These are phyloP conservation scores for Hypsibius dujardini DNA, from an alignment of 1,140 invertebrate species.

Conservation along the genomic window DNA sequence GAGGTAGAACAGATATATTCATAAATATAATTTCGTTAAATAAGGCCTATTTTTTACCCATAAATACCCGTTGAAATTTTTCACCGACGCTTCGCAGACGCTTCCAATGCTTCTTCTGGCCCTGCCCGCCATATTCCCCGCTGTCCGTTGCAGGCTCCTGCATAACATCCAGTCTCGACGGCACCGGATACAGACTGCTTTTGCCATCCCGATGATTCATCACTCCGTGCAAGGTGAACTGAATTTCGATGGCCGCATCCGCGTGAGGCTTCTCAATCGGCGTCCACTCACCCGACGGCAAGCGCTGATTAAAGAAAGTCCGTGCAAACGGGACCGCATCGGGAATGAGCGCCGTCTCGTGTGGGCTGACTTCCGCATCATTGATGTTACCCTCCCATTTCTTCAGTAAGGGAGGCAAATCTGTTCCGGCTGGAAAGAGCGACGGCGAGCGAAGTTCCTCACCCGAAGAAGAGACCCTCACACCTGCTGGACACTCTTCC, in stretches of 20 bases:
- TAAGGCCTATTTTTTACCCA: too few relatives aligned
- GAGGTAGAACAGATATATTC: too few relatives aligned
- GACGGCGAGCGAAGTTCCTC: background rate
- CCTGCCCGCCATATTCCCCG: background rate
- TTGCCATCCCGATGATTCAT: background rate
- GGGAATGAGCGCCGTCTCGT: background rate
- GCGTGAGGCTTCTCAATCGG: background rate
- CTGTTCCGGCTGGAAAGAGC: background rate
- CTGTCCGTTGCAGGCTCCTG: background rate
- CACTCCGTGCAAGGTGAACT: background rate
- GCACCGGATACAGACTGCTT: background rate
- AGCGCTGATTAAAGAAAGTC: background rate
- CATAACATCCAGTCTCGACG: background rate
- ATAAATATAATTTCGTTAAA: too few relatives aligned
- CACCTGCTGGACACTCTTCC: background rate
- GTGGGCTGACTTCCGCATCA: background rate
- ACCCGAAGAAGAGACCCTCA: background rate
- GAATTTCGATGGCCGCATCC: background rate
- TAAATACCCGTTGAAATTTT: too few relatives aligned
- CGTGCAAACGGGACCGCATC: background rate
- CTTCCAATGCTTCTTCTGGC: too few relatives aligned
- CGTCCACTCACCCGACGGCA: background rate
- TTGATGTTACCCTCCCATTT: background rate
- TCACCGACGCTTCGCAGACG: too few relatives aligned
- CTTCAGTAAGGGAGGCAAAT: background rate